Base-by-base conservation (phyloP, 2,113 vertebrate genomes). In the Microcebus griseorufus region DNA sequence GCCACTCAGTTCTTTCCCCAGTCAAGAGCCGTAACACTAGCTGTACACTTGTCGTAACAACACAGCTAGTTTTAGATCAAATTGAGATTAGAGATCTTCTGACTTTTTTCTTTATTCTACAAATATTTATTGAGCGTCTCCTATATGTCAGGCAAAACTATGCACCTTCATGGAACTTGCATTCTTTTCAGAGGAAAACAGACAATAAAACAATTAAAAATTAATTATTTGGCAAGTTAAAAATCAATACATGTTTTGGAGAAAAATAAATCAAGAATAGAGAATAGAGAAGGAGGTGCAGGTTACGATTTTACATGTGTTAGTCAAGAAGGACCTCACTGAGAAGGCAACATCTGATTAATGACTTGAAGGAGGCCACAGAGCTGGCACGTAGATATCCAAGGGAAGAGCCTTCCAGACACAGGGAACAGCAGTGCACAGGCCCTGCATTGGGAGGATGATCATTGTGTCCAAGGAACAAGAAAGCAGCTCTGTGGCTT, bases 51-150 rank as follows among this genome's bases (percentile, higher is more conserved):
- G 45, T 0, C 8, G 1, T 45, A 45, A 45, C 45, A 45, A 45
- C 45, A 42, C 5, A 85, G 65, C 18, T 84, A 70, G n/a, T n/a
- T 96, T 96, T 72, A 72, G 4, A n/a, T 90, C 17, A 88, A 93
- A 60, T 4, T 67, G 32, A 70, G 20, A 37, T 73, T 32, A 60
- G 37, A 45, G 1, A 34, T 27, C n/a, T 76, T 86, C 67, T 64
- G 29, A 53, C 45, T 69, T 60, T 65, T 83, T 92, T 82, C 22
- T 94, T 93, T 22, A 78, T 90, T 72, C 60, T 81, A 16, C 16
- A 79, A 42, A n/a, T 81, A 87, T 76, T 73, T 88, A 67, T 39
- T 82, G 42, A 51, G 9, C 17, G 22, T 82, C 55, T 88, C 51
- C 29, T 90, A 53, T 25, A 89, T 55, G 20, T 78, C 75, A 13